These are phyloP conservation scores for Ypsolopha sequella DNA, from an alignment of 2,888 invertebrate species.

Conservation along the genomic window DNA sequence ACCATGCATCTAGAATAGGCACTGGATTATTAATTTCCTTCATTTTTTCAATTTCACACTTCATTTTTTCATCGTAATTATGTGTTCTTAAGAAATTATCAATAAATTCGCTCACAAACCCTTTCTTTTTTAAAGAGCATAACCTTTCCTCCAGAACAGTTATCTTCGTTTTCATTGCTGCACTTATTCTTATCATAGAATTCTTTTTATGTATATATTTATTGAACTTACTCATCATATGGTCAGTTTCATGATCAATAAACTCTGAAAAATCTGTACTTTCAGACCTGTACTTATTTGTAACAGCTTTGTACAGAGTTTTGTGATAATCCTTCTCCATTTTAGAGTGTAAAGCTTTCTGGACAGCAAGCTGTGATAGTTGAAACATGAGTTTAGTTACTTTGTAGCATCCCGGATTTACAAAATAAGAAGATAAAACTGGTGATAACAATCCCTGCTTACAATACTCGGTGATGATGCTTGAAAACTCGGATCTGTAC, in stretches of 20 bases:
- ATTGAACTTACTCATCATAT: slow-evolving; percentile 28
- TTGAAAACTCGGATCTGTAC: slow-evolving; percentile 43
- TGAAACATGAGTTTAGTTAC: slow-evolving; percentile 49
- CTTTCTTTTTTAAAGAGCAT: slow-evolving; percentile 21
- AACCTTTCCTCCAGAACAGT: slow-evolving; percentile 31
- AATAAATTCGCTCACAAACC: slow-evolving; percentile 35
- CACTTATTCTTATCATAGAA: slow-evolving; percentile 32
- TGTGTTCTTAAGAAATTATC: slow-evolving; percentile 30
- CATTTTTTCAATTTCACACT: slow-evolving; percentile 31
- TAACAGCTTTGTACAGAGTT: slow-evolving; percentile 30
- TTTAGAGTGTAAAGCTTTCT: slow-evolving; percentile 25
- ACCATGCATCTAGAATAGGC: slow-evolving; percentile 36
- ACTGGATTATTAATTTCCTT: slow-evolving; percentile 32
- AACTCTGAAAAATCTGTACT: slow-evolving; percentile 30
- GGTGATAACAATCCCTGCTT: slow-evolving; percentile 43
- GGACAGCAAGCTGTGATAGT: slow-evolving; percentile 50
- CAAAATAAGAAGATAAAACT: slow-evolving; percentile 57
- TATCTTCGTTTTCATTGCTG: slow-evolving; percentile 34
- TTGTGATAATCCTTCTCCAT: slow-evolving; percentile 34
- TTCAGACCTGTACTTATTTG: slow-evolving; percentile 32
- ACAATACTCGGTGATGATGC: slow-evolving; percentile 41
- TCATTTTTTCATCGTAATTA: slow-evolving; percentile 22
- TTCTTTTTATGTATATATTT: slow-evolving; percentile 34
- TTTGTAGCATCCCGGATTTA: slow-evolving; percentile 55
- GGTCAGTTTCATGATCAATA: slow-evolving; percentile 28